Evolutionary conservation across 1,140 invertebrate species (phyloP).

Genomic region (Mamestra configurata): DNA sequence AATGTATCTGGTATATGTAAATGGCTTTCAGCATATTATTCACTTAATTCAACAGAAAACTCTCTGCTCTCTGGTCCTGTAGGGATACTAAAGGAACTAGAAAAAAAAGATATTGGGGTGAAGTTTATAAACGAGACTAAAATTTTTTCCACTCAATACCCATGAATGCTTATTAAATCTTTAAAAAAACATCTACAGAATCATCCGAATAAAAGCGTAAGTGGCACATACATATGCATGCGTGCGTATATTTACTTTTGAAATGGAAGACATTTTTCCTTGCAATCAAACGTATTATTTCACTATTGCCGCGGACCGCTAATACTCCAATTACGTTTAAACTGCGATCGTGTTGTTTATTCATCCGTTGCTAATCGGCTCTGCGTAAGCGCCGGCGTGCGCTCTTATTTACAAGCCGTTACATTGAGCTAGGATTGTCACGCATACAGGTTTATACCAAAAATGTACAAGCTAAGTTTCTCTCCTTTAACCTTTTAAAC

Average conservation of each 20-base stretch:
- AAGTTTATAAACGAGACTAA: too few species aligned
- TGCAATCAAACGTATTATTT: conserved; percentile 1
- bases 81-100: too few species aligned
- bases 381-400: conserved; percentile 23
- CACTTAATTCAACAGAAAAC: too few species aligned
- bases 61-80: too few species aligned
- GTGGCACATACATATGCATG: conserved; percentile 11
- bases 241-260: conserved; percentile 14
- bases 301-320: neutral
- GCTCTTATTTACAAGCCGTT: conserved; percentile 8
- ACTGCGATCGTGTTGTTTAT: conserved; percentile 19
- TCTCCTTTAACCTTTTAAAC: too few species aligned
- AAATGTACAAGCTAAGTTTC: too few species aligned
- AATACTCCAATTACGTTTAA: conserved; percentile 46
- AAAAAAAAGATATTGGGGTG: too few species aligned
- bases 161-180: neutral
- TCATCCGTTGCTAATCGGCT: conserved; percentile 35
- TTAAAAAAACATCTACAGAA: neutral
- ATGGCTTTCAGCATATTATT: too few species aligned
- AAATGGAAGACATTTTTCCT: conserved; percentile 32
- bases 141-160: too few species aligned
- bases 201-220: conserved; percentile 23
- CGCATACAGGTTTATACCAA: neutral
- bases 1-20: too few species aligned
- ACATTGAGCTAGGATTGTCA: neutral